Percentiles rank a stretch among this genome's conserved stretches.
phyloP scores from a whole-genome alignment of 2,113 vertebrate genomes.

The Caranx melampygus region DNA sequence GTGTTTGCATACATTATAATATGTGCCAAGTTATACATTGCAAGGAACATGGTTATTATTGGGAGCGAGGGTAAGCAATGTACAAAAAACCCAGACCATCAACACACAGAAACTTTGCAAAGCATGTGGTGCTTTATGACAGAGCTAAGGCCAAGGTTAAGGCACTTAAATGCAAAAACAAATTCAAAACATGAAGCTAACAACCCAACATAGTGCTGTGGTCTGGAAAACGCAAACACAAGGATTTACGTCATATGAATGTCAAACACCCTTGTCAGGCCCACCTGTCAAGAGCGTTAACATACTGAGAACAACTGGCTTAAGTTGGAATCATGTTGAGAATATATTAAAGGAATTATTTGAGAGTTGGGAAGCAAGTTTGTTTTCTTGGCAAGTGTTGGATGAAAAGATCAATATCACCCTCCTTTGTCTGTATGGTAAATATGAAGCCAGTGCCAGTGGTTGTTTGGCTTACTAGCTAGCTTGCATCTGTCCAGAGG shows the following conservation, averaged over 20 bases:
- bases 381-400: neutral
- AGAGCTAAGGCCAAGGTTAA: slow-evolving; percentile 76
- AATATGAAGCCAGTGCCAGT: neutral
- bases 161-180: slow-evolving; percentile 79
- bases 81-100: slow-evolving; percentile 54
- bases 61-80: slow-evolving; percentile 50
- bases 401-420: neutral
- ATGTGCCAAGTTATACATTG: slow-evolving; percentile 60
- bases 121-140: slow-evolving; percentile 58
- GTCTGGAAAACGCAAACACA: slow-evolving; percentile 26
- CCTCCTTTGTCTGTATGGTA: neutral
- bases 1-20: slow-evolving; percentile 69
- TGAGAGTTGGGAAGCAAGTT: neutral
- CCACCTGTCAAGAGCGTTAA: neutral
- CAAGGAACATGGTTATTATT: slow-evolving; percentile 52
- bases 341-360: slow-evolving; percentile 1
- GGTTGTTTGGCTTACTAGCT: neutral
- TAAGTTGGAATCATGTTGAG: neutral
- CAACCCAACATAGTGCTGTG: slow-evolving; percentile 35
- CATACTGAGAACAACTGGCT: slow-evolving; percentile 11
- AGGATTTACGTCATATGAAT: slow-evolving; percentile 6
- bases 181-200: slow-evolving; percentile 41
- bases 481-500: neutral
- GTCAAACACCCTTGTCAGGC: neutral
- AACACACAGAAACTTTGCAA: slow-evolving; percentile 52